These are phyloP conservation scores for Larimichthys crocea DNA, from an alignment of 2,113 vertebrate genomes.

Conservation along the genomic window DNA sequence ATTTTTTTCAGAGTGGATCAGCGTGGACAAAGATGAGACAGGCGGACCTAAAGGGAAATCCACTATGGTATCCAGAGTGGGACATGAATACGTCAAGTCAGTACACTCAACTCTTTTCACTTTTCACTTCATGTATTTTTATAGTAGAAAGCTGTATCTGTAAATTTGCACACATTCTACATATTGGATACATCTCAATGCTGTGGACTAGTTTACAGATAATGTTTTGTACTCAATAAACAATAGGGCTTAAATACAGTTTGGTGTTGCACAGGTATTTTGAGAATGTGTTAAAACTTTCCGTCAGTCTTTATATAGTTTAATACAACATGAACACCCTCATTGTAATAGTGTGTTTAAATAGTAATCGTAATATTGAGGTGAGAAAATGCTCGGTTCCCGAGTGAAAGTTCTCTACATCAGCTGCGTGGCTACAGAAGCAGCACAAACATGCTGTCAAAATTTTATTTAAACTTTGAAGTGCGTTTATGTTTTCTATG, in stretches of 20 bases:
- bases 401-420: too few relatives aligned
- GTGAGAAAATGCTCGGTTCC: too few relatives aligned
- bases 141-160: not conserved
- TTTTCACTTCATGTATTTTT: not conserved
- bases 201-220: not conserved
- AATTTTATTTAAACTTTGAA: too few relatives aligned
- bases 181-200: too few relatives aligned
- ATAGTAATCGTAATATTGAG: too few relatives aligned
- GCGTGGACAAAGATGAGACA: slow-evolving; percentile 93
- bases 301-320: too few relatives aligned
- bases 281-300: not conserved
- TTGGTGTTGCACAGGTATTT: not conserved
- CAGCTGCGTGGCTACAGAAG: too few relatives aligned
- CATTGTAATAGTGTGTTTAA: too few relatives aligned
- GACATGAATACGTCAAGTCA: slow-evolving; percentile 89
- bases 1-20: slow-evolving; percentile 92
- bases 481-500: too few relatives aligned
- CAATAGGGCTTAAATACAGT: not conserved
- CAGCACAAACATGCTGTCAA: too few relatives aligned
- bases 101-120: slow-evolving; percentile 51
- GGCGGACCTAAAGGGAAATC: slow-evolving; percentile 89
- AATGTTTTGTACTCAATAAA: not conserved
- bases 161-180: not conserved
- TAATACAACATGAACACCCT: too few relatives aligned
- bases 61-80: slow-evolving; percentile 78